A percentile compares a stretch with the other conserved stretches of the same genome.
Conservation (phyloP, 2,888 invertebrate species). For the Parapristionchus giblindavisi region DNA sequence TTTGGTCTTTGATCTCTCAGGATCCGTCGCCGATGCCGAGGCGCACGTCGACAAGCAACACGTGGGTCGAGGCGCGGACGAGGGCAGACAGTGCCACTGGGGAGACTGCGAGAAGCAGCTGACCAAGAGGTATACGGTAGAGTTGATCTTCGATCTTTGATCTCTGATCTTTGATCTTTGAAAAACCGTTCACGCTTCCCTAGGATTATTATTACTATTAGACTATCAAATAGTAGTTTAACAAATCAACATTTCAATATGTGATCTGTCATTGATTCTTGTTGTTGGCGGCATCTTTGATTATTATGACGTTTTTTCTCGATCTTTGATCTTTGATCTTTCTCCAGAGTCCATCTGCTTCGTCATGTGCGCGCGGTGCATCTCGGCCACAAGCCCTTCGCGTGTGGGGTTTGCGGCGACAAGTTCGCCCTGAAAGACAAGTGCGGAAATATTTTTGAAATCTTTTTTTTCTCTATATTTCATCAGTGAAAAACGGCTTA, state of each 20-base stretch:
- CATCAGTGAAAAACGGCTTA: not conserved
- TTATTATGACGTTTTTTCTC: not conserved
- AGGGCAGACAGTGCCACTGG: slow-evolving; percentile 7
- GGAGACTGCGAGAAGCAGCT: not conserved
- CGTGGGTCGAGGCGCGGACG: not conserved
- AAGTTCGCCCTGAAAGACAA: slow-evolving; percentile 11
- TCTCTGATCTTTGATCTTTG: too few relatives aligned
- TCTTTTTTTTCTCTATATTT: not conserved
- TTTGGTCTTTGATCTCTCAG: not conserved
- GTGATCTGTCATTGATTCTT: not conserved
- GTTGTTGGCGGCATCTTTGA: not conserved
- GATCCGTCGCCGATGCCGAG: not conserved
- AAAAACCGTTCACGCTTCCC: too few relatives aligned
- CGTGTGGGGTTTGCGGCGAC: not conserved
- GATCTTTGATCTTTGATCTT: not conserved
- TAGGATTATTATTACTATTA: too few relatives aligned
- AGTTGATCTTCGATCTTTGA: too few relatives aligned
- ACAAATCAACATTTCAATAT: too few relatives aligned
- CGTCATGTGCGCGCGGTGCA: slow-evolving; percentile 12
- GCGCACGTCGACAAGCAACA: slow-evolving; percentile 1
- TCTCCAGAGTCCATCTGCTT: not conserved
- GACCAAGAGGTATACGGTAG: not conserved
- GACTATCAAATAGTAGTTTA: too few relatives aligned
- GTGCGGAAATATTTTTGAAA: not conserved
- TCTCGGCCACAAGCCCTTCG: slow-evolving; percentile 10